Evolutionary conservation across 2,797 vertebrate species (phyloP).

Genomic region (Liasis olivaceus): DNA sequence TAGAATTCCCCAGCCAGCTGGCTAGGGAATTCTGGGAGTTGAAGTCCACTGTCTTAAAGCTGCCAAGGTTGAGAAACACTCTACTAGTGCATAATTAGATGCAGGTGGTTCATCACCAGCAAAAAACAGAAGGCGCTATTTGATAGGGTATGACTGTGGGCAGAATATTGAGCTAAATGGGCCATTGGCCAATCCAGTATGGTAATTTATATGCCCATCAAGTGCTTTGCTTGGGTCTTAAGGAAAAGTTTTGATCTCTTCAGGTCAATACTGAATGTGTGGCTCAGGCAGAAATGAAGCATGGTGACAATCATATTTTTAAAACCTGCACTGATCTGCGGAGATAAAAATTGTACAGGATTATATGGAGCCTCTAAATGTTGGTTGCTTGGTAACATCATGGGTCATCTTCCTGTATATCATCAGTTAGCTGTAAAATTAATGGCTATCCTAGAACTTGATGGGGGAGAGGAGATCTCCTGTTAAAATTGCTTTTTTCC

Average conservation of each 20-base stretch:
- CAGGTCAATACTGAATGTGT: not conserved
- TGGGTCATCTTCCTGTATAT: slow-evolving; percentile 9
- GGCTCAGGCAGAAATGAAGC: not conserved
- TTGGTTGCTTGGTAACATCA: slow-evolving; percentile 32
- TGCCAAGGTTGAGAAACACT: too few relatives aligned
- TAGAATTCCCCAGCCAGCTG: too few relatives aligned
- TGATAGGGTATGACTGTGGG: not conserved
- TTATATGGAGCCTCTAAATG: not conserved
- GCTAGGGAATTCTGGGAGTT: too few relatives aligned
- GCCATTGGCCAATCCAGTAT: not conserved
- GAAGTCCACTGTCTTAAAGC: too few relatives aligned
- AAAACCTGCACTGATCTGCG: not conserved
- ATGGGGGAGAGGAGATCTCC: not conserved
- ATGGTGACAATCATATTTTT: not conserved
- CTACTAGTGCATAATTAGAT: not conserved
- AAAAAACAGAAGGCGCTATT: not conserved
- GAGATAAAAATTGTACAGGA: slow-evolving; percentile 27
- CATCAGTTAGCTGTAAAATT: slow-evolving; percentile 16
- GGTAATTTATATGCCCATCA: not conserved
- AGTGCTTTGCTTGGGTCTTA: not conserved
- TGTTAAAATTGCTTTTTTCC: not conserved
- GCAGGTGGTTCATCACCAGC: not conserved
- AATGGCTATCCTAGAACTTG: slow-evolving; percentile 2
- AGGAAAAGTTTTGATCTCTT: not conserved
- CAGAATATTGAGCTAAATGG: not conserved